Conservation (phyloP, 2,888 invertebrate genomes). For the Junonia oenone region DNA sequence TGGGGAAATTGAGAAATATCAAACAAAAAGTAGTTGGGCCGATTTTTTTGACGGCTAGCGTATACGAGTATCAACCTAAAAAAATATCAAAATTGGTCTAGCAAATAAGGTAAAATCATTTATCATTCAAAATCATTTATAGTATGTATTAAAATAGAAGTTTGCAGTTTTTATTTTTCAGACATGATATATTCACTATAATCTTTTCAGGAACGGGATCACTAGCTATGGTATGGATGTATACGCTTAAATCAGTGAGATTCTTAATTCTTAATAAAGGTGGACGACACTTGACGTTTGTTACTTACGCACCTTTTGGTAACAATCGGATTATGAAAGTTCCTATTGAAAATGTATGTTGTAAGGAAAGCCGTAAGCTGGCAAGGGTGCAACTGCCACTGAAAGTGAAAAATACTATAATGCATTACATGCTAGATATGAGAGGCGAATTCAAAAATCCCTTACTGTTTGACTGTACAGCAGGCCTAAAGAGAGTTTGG, state of each 20-base stretch:
- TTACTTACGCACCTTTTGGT: slow-evolving; percentile 87
- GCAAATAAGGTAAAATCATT: too few relatives aligned
- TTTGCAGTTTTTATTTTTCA: too few relatives aligned
- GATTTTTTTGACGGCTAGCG: too few relatives aligned
- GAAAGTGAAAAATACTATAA: slow-evolving; percentile 84
- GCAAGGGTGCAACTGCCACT: slow-evolving; percentile 84
- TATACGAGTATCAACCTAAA: too few relatives aligned
- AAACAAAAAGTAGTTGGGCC: too few relatives aligned
- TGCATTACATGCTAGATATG: slow-evolving; percentile 89
- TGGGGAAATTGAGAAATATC: too few relatives aligned
- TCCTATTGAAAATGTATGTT: slow-evolving; percentile 82
- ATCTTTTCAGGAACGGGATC: slow-evolving; percentile 84
- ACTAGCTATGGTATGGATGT: slow-evolving; percentile 84
- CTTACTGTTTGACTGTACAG: slow-evolving; percentile 86
- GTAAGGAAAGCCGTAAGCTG: slow-evolving; percentile 79
- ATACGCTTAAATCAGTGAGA: slow-evolving; percentile 85
- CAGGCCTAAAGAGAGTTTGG: slow-evolving; percentile 83
- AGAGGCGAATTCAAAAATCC: slow-evolving; percentile 87
- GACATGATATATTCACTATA: too few relatives aligned
- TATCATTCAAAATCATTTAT: too few relatives aligned
- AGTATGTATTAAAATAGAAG: too few relatives aligned
- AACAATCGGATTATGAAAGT: slow-evolving; percentile 84
- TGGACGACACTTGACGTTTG: slow-evolving; percentile 82
- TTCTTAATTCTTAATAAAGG: slow-evolving; percentile 87
- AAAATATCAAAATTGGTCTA: too few relatives aligned